A percentile compares a stretch with the other conserved stretches of the same genome.
These are phyloP conservation scores for Hydra vulgaris DNA, from an alignment of 30 jellyfish, hydroid and myxozoan species.

Conservation along the genomic window DNA sequence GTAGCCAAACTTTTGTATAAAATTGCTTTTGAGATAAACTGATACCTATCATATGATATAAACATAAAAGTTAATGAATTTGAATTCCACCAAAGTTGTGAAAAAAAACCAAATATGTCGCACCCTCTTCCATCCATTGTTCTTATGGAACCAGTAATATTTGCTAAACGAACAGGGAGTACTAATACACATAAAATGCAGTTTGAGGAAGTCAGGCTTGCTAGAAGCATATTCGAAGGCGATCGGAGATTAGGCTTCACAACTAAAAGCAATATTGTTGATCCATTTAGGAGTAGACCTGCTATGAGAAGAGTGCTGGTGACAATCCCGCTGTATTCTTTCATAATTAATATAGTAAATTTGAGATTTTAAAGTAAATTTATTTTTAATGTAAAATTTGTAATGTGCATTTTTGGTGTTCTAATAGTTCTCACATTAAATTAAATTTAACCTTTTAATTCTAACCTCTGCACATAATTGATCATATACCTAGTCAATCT, in stretches of 20 bases:
- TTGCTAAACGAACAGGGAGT: constrained; percentile 4
- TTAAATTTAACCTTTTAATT: too few relatives aligned
- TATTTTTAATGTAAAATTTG: too few relatives aligned
- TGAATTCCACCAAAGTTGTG: constrained; percentile 24
- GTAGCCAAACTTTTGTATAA: neutral
- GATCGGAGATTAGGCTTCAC: constrained; percentile 12
- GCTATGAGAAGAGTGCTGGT: neutral
- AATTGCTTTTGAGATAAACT: constrained; percentile 4
- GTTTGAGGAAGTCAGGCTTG: constrained; percentile 15
- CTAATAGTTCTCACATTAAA: neutral
- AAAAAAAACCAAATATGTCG: neutral
- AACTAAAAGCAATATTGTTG: neutral
- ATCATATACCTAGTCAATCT: neutral
- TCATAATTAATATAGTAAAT: neutral
- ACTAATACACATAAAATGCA: constrained; percentile 2
- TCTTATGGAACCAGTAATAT: neutral
- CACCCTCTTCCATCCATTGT: constrained; percentile 9
- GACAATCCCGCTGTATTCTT: neutral
- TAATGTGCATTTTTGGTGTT: neutral
- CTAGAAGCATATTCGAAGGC: constrained; percentile 18
- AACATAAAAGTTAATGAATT: constrained; percentile 17
- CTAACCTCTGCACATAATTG: too few relatives aligned
- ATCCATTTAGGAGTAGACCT: constrained; percentile 5
- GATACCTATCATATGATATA: neutral
- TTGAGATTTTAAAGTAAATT: neutral